Evolutionary conservation across 2,888 invertebrate genomes (phyloP).

Genomic region (Therioaphis trifolii): DNA sequence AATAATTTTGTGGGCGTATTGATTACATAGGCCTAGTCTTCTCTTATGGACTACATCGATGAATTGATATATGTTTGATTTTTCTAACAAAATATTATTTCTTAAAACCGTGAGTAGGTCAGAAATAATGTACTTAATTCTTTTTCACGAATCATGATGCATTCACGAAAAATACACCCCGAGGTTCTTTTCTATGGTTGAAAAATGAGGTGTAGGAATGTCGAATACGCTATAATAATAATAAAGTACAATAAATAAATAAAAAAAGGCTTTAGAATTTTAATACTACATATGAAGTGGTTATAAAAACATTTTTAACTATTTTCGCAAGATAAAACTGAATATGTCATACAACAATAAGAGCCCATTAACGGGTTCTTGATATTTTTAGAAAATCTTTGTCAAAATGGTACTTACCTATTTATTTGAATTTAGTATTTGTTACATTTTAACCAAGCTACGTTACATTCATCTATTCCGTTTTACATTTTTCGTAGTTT

Average conservation of each 20-base stretch:
- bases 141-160: constrained; percentile 3
- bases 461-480: no score
- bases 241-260: background rate
- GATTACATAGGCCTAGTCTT: constrained; percentile 53
- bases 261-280: background rate
- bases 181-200: background rate
- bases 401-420: no score
- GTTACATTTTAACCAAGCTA: no score
- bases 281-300: background rate
- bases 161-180: background rate
- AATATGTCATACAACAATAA: background rate
- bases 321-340: background rate
- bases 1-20: constrained; percentile 49
- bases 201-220: constrained; percentile 25
- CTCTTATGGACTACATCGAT: constrained; percentile 3
- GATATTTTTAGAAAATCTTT: background rate
- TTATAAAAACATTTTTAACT: background rate
- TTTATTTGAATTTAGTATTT: no score
- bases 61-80: constrained; percentile 23
- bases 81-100: constrained; percentile 1
- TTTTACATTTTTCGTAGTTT: no score
- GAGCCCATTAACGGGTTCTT: background rate
- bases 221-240: background rate
- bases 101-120: constrained; percentile 15
- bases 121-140: background rate